Evolutionary conservation across 1,140 invertebrate genomes (phyloP).

Genomic region (Brachionus calyciflorus): DNA sequence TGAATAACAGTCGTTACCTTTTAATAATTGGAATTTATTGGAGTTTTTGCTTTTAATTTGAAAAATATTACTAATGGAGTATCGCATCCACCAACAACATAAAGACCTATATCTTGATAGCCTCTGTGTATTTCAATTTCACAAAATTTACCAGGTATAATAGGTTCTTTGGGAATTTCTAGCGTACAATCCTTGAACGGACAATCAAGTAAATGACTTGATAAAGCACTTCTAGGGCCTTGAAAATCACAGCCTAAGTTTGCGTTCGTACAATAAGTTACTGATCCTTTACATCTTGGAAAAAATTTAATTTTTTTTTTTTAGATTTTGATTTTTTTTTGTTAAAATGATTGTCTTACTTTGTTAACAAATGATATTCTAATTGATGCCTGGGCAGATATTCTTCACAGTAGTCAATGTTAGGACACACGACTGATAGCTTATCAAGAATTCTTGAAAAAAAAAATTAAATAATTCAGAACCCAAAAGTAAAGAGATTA

Average conservation of each 20-base stretch:
- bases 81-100: slow-evolving; percentile 64
- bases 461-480: slow-evolving; percentile 49
- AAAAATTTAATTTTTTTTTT: neutral
- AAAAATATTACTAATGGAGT: slow-evolving; percentile 62
- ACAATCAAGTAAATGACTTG: slow-evolving; percentile 59
- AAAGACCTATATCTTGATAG: slow-evolving; percentile 59
- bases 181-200: slow-evolving; percentile 53
- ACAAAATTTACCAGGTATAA: slow-evolving; percentile 62
- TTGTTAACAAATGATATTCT: slow-evolving; percentile 60
- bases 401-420: slow-evolving; percentile 61
- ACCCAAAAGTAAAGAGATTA: slow-evolving; percentile 48
- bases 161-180: slow-evolving; percentile 50
- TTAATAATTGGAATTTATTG: too few species aligned
- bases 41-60: neutral
- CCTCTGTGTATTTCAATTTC: slow-evolving; percentile 63
- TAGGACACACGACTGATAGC: slow-evolving; percentile 62
- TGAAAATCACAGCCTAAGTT: slow-evolving; percentile 60
- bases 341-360: slow-evolving; percentile 23
- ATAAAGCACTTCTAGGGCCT: slow-evolving; percentile 59
- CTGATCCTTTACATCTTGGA: slow-evolving; percentile 57
- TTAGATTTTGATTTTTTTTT: too few species aligned
- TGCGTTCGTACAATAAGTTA: slow-evolving; percentile 56
- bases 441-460: slow-evolving; percentile 62
- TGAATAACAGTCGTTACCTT: slow-evolving; percentile 61
- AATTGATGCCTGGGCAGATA: slow-evolving; percentile 61